Base-by-base conservation (phyloP, 2,888 invertebrate genomes). In the Idaea straminata region DNA sequence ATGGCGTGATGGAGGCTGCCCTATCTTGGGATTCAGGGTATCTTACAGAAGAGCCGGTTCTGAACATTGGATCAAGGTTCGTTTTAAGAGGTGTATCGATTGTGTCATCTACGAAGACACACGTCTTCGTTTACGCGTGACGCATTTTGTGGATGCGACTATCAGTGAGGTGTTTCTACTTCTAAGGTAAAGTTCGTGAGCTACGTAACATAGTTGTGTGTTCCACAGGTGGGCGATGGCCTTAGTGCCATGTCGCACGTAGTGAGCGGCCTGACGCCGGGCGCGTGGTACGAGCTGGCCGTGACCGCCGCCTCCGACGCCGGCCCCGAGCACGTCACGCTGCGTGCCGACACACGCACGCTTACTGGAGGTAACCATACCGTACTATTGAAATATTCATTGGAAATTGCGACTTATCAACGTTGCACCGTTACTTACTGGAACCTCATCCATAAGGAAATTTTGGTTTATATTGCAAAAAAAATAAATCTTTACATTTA, bases 1-100 rank as follows among this genome's bases (percentile, higher is more conserved):
- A 6, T 97, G 97, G 97, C 95, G 96, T 25, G 96, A 96, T 76
- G 96, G 96, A 0, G 97, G 97, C 59, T 98, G 97, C 82, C 95
- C 96, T 0, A 95, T 97, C 74, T 93, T 94, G 0, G 95, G 96
- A 68, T 96, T 96, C 80, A 93, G 94, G 7, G 94, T 96, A 35
- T 96, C 96, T 68, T 95, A 95, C 77, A 92, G 95, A 61, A 91
- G 94, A 70, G 89, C 94, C 62, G 94, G 78, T 83, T 95, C 90
- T 15, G 90, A 87, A 72, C 93, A 86, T 79, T 93, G 87, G 93
- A 93, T 91, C 62, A 91, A 92, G 82, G 92, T 92, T 36, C 36
- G 36, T 7, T 36, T 36, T 36, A 5, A 3, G 36, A 36, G 36
- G 36, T 36, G 36, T 5, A 36, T 7, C 10, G 10, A 36, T 5